These are phyloP conservation scores for Rotaria macrura DNA, from an alignment of 2,888 invertebrate genomes.

Conservation along the genomic window DNA sequence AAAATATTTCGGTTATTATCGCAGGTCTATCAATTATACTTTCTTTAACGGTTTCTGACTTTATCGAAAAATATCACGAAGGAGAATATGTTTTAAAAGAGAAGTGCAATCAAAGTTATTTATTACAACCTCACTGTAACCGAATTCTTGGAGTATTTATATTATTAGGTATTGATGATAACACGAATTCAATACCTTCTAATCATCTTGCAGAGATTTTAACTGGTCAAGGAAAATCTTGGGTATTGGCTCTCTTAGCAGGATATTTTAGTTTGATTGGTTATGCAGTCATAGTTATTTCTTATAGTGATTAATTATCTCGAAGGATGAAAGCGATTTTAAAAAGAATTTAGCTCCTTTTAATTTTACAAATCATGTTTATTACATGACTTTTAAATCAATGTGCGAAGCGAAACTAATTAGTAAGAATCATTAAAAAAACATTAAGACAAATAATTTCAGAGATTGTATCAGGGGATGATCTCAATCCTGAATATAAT, in stretches of 20 bases:
- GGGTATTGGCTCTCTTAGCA: neutral
- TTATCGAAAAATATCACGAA: neutral
- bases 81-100: neutral
- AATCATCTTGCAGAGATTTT: neutral
- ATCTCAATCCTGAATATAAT: neutral
- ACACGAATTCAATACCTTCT: neutral
- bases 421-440: neutral
- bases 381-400: neutral
- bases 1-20: neutral
- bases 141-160: neutral
- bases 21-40: neutral
- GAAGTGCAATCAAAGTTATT: neutral
- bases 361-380: neutral
- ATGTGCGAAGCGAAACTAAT: neutral
- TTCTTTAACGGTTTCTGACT: neutral
- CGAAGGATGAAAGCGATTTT: neutral
- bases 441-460: neutral
- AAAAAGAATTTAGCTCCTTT: neutral
- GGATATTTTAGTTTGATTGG: neutral
- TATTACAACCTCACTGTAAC: neutral
- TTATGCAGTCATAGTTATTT: neutral
- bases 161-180: neutral
- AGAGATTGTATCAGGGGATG: neutral
- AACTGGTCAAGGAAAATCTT: neutral
- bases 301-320: neutral